phyloP scores from a whole-genome alignment of 2,888 invertebrate genomes.

The Diogma glabrata region DNA sequence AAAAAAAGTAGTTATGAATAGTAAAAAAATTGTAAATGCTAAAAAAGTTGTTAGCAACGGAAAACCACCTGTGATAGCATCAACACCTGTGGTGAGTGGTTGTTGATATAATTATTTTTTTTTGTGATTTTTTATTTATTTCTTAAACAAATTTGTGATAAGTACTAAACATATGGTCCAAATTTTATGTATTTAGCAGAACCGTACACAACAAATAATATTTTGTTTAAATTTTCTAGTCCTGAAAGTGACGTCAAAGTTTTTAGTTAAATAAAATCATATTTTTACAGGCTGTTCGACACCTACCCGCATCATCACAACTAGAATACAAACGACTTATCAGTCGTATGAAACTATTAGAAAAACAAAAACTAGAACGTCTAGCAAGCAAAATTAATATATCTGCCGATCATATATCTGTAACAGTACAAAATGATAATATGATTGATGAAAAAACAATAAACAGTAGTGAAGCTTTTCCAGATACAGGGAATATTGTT shows the following conservation, averaged over 20 bases:
- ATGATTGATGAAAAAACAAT: too few species aligned
- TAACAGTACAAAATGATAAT: too few species aligned
- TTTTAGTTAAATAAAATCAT: too few species aligned
- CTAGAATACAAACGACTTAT: slow-evolving; percentile 32
- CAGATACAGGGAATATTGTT: too few species aligned
- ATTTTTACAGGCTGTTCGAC: slow-evolving; percentile 30
- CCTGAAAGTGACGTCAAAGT: too few species aligned
- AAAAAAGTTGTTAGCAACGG: slow-evolving; percentile 2
- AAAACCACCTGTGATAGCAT: neutral
- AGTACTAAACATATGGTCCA: too few species aligned
- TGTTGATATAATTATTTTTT: neutral
- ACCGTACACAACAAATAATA: too few species aligned
- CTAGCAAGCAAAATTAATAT: slow-evolving; percentile 10
- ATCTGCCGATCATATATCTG: too few species aligned
- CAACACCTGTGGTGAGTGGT: slow-evolving; percentile 28
- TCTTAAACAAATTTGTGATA: too few species aligned
- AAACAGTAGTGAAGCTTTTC: too few species aligned
- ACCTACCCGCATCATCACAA: slow-evolving; percentile 33
- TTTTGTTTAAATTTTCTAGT: too few species aligned
- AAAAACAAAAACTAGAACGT: slow-evolving; percentile 25
- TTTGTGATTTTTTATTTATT: neutral
- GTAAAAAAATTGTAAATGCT: neutral
- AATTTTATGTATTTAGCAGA: too few species aligned
- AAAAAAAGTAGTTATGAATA: neutral
- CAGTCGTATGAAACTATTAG: slow-evolving; percentile 33